phyloP scores from a whole-genome alignment of 2,797 vertebrate species.

The Clamator glandarius region DNA sequence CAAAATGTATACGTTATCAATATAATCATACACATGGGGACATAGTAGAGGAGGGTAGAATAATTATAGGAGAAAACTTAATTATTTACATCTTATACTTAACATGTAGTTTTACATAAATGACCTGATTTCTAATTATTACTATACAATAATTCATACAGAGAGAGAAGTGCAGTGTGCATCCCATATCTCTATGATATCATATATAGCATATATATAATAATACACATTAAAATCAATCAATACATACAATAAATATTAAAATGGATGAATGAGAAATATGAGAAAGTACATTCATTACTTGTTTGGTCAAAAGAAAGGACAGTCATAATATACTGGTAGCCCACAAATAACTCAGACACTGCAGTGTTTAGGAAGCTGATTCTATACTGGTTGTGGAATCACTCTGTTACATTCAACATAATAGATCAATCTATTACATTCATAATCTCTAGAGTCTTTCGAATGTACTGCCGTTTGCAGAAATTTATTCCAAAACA shows the following conservation, averaged over 20 bases:
- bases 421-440: neutral
- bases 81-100: neutral
- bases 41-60: neutral
- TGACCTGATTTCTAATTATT: neutral
- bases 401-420: neutral
- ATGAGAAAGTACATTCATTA: neutral
- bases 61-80: neutral
- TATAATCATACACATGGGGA: neutral
- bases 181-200: neutral
- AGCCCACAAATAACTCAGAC: neutral
- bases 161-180: neutral
- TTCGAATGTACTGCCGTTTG: neutral
- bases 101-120: neutral
- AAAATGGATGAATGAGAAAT: neutral
- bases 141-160: neutral
- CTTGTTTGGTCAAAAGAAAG: neutral
- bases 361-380: neutral
- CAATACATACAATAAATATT: neutral
- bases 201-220: neutral
- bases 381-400: neutral
- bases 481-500: neutral
- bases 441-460: neutral
- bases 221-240: neutral
- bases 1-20: conserved; percentile 6
- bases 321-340: neutral